Evolutionary conservation across 2,888 invertebrate genomes (phyloP).

Genomic region (Diadromus collaris): DNA sequence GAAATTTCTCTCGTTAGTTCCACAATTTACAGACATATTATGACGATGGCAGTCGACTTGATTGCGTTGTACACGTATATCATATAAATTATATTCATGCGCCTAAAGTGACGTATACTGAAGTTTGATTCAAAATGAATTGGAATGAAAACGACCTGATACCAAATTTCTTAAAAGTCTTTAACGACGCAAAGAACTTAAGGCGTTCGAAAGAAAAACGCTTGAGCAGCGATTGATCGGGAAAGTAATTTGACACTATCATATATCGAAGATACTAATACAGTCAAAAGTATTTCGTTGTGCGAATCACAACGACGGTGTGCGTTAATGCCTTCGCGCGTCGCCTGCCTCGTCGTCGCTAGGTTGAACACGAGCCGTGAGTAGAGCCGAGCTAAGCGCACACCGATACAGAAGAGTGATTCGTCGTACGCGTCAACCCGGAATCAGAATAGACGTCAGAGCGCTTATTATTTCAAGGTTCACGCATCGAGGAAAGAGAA

Average conservation of each 20-base stretch:
- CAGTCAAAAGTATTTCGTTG: neutral
- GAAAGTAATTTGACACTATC: neutral
- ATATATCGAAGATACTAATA: neutral
- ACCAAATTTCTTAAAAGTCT: neutral
- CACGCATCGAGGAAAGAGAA: conserved; percentile 48
- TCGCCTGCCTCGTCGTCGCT: conserved; percentile 31
- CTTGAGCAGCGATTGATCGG: neutral
- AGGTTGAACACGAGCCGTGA: conserved; percentile 19
- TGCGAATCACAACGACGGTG: neutral
- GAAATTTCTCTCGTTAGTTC: neutral
- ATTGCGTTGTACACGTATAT: neutral
- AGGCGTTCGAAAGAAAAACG: too few relatives aligned
- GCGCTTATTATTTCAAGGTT: conserved; percentile 76
- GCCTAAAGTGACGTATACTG: neutral
- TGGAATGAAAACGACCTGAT: neutral
- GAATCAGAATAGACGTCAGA: conserved; percentile 71
- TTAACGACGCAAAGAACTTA: neutral
- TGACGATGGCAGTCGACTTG: neutral
- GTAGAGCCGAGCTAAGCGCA: neutral
- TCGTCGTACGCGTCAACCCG: conserved; percentile 65
- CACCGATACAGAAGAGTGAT: conserved; percentile 32
- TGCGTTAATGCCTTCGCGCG: conserved; percentile 42
- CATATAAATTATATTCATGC: neutral
- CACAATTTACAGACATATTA: neutral
- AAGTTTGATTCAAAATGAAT: too few relatives aligned